phyloP scores from a whole-genome alignment of 35 echinoderm and acorn worm genomes.

The Heliocidaris erythrogramma region DNA sequence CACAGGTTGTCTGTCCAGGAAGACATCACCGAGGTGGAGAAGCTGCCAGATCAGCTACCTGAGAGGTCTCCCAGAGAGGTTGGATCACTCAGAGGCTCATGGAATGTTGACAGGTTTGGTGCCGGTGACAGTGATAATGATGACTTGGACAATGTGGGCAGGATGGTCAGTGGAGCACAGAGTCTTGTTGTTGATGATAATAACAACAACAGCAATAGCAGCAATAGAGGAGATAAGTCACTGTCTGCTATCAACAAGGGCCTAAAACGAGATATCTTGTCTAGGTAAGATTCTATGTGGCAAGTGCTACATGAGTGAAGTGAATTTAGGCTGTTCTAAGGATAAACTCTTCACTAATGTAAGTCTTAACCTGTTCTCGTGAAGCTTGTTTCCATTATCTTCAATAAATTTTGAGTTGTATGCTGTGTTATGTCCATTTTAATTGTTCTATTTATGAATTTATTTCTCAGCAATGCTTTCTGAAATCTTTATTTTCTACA shows the following conservation, averaged over 20 bases:
- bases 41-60: not conserved
- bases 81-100: not conserved
- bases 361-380: too few relatives aligned
- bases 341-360: too few relatives aligned
- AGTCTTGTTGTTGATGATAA: not conserved
- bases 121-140: slow-evolving; percentile 33
- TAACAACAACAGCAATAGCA: not conserved
- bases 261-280: slow-evolving; percentile 10
- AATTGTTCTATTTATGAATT: too few relatives aligned
- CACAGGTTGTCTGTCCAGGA: not conserved
- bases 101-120: slow-evolving; percentile 7
- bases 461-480: too few relatives aligned
- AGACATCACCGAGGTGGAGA: not conserved
- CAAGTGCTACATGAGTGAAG: too few relatives aligned
- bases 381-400: too few relatives aligned
- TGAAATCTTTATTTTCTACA: too few relatives aligned
- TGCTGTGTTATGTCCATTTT: too few relatives aligned
- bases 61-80: not conserved
- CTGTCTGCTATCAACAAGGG: not conserved
- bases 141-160: not conserved
- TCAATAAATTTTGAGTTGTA: too few relatives aligned
- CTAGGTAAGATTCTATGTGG: not conserved
- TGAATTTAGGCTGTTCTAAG: too few relatives aligned
- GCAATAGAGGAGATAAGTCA: not conserved
- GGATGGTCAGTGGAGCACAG: not conserved